These are phyloP conservation scores for Anastatus disparis DNA, from an alignment of 1,140 invertebrate genomes.

Conservation along the genomic window DNA sequence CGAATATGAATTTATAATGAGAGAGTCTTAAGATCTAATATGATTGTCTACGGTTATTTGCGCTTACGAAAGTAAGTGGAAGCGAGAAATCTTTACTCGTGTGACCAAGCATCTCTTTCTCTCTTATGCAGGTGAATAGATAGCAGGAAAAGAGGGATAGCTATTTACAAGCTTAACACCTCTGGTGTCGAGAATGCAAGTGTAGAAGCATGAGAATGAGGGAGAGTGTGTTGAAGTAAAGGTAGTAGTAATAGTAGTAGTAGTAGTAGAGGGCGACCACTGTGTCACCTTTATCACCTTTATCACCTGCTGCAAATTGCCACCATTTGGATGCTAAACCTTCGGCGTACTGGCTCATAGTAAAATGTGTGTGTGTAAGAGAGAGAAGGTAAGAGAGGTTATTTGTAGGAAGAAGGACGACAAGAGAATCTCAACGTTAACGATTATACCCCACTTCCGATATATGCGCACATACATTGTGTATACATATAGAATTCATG, in stretches of 20 bases:
- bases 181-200: slow-evolving; percentile 41
- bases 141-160: too few species aligned
- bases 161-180: slow-evolving; percentile 66
- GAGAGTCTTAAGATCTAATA: too few species aligned
- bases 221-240: slow-evolving; percentile 37
- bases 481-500: slow-evolving; percentile 53
- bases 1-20: too few species aligned
- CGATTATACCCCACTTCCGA: not conserved
- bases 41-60: too few species aligned
- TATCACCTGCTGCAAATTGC: slow-evolving; percentile 67
- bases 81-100: too few species aligned
- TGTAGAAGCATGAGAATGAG: slow-evolving; percentile 25
- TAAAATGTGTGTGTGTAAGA: slow-evolving; percentile 61
- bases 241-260: slow-evolving; percentile 26
- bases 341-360: not conserved
- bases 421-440: not conserved
- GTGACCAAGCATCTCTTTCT: too few species aligned
- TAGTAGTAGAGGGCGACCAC: slow-evolving; percentile 40
- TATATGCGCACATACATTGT: slow-evolving; percentile 38
- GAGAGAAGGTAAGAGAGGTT: slow-evolving; percentile 34
- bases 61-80: too few species aligned
- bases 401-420: too few species aligned
- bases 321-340: slow-evolving; percentile 66
- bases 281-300: slow-evolving; percentile 67
- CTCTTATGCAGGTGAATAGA: too few species aligned